A percentile compares a stretch with the other conserved stretches of the same genome.
Conservation (phyloP, 2,113 vertebrate genomes). For the Gracilinanus agilis region DNA sequence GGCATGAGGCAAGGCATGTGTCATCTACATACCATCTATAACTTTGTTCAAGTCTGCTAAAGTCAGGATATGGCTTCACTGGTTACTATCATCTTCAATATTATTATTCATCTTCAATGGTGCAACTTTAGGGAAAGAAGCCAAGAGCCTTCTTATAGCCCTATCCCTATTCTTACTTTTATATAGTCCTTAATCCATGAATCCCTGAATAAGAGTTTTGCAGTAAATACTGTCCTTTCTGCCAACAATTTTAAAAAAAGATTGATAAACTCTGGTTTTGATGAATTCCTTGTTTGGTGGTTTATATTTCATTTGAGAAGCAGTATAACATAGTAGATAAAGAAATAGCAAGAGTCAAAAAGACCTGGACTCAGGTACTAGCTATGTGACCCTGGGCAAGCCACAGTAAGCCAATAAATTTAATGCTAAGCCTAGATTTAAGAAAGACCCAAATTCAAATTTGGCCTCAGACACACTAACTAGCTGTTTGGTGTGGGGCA, state of each 20-base stretch:
- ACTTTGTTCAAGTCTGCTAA: neutral
- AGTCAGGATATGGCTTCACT: neutral
- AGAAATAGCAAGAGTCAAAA: neutral
- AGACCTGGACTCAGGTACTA: neutral
- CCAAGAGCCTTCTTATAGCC: neutral
- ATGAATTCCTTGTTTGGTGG: neutral
- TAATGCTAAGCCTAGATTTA: neutral
- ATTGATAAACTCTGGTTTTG: constrained; percentile 17
- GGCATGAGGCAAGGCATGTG: neutral
- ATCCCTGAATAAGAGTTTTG: neutral
- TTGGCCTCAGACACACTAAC: neutral
- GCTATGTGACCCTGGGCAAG: neutral
- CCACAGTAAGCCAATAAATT: neutral
- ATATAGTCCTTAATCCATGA: neutral
- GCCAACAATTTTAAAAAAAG: neutral
- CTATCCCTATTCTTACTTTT: neutral
- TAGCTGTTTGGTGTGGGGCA: neutral
- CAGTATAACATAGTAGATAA: neutral
- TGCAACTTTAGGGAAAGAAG: neutral
- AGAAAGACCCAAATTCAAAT: neutral
- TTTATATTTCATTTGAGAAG: neutral
- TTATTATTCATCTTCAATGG: neutral
- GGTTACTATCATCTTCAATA: neutral
- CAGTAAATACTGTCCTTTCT: neutral
- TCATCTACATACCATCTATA: no score